Evolutionary conservation across 2,113 vertebrate species (phyloP).

Genomic region (Micromys minutus): DNA sequence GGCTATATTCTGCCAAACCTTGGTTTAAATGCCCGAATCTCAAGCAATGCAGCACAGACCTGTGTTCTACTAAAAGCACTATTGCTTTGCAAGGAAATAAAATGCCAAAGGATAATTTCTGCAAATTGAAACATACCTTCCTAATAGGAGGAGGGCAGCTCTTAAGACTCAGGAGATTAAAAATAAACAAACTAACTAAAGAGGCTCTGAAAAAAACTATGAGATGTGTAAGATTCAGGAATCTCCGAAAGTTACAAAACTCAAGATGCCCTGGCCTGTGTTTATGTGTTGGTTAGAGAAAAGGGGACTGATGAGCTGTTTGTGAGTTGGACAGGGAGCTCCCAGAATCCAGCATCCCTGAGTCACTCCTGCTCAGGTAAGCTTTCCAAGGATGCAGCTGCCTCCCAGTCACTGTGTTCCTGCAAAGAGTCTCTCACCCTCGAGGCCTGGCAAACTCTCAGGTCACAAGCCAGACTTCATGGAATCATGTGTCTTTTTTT

Average conservation of each 20-base stretch:
- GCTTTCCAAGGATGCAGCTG: neutral
- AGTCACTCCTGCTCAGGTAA: too few species aligned
- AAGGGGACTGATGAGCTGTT: neutral
- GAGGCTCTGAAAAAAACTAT: neutral
- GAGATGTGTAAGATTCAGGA: neutral
- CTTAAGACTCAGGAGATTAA: neutral
- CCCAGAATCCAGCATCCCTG: neutral
- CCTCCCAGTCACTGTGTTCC: neutral
- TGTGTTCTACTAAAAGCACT: neutral
- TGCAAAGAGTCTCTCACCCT: neutral
- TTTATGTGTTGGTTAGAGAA: neutral
- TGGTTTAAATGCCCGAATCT: neutral
- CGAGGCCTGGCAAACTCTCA: neutral
- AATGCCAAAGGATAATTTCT: neutral
- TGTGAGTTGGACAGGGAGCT: neutral
- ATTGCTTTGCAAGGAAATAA: slow-evolving; percentile 36
- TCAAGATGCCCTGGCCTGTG: neutral
- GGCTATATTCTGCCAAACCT: neutral
- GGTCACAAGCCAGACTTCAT: neutral
- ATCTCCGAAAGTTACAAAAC: neutral
- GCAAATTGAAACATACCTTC: neutral
- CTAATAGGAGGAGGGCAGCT: neutral
- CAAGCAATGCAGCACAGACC: neutral
- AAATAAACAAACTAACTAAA: neutral
- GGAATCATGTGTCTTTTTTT: neutral